phyloP scores from a whole-genome alignment of 2,113 vertebrate genomes.

The Mobula birostris region DNA sequence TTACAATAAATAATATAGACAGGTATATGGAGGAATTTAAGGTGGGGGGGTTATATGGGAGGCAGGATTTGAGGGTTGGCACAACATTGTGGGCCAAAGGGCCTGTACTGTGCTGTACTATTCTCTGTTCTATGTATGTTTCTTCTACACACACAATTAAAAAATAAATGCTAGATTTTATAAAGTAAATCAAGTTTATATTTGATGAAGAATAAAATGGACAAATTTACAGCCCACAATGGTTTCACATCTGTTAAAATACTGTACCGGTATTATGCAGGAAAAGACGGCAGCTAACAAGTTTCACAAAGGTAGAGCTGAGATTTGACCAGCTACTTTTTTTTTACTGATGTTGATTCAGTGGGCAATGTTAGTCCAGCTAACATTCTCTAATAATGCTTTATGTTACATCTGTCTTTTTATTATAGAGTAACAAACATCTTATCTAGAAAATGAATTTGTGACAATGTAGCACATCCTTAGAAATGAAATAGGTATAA shows the following conservation, averaged over 20 bases:
- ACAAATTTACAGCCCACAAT: neutral
- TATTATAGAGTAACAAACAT: neutral
- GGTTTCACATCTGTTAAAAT: neutral
- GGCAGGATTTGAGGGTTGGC: neutral
- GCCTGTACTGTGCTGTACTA: too few relatives aligned
- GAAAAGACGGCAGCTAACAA: neutral
- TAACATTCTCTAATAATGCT: neutral
- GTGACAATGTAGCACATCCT: neutral
- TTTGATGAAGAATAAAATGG: neutral
- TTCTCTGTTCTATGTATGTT: too few relatives aligned
- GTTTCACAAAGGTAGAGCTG: neutral
- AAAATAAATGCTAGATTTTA: neutral
- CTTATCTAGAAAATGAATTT: neutral
- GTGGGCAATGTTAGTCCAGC: neutral
- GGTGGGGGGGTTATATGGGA: too few relatives aligned
- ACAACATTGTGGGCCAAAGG: neutral
- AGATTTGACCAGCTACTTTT: neutral
- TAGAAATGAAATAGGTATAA: neutral
- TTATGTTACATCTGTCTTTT: neutral
- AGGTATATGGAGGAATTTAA: too few relatives aligned
- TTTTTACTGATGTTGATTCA: neutral
- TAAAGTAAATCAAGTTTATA: neutral
- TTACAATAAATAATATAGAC: too few relatives aligned
- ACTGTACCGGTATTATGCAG: neutral
- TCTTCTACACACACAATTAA: neutral